These are phyloP conservation scores for Gonioctena quinquepunctata DNA, from an alignment of 1,140 invertebrate genomes.

Conservation along the genomic window DNA sequence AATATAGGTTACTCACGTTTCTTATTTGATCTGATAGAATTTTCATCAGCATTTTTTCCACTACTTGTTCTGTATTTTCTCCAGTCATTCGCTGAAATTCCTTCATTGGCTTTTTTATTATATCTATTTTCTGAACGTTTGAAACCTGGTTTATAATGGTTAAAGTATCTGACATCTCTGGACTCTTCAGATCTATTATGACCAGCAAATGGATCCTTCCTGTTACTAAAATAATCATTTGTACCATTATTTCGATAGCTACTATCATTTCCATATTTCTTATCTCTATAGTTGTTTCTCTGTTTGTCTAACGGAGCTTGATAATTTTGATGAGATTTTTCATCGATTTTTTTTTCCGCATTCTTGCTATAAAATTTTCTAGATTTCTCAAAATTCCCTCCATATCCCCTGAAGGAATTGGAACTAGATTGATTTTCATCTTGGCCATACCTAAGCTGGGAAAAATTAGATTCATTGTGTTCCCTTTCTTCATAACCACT, in stretches of 20 bases:
- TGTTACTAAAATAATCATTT: not conserved
- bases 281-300: not conserved
- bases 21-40: not conserved
- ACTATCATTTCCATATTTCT: not conserved
- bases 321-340: not conserved
- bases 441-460: not conserved
- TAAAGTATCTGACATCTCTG: not conserved
- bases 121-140: not conserved
- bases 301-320: not conserved
- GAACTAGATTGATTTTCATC: not conserved
- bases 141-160: not conserved
- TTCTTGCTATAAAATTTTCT: not conserved
- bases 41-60: not conserved
- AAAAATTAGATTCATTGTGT: not conserved
- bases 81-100: not conserved
- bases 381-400: not conserved
- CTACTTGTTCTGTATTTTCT: not conserved
- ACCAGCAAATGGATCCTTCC: not conserved
- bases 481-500: not conserved
- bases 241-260: not conserved
- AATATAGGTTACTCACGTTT: constrained; percentile 17
- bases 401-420: not conserved
- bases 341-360: constrained; percentile 6
- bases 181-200: not conserved
- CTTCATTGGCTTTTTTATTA: not conserved